A percentile compares a stretch with the other conserved stretches of the same genome.
Evolutionary conservation across 2,888 invertebrate genomes (phyloP).

Genomic region (Euproctis similis): DNA sequence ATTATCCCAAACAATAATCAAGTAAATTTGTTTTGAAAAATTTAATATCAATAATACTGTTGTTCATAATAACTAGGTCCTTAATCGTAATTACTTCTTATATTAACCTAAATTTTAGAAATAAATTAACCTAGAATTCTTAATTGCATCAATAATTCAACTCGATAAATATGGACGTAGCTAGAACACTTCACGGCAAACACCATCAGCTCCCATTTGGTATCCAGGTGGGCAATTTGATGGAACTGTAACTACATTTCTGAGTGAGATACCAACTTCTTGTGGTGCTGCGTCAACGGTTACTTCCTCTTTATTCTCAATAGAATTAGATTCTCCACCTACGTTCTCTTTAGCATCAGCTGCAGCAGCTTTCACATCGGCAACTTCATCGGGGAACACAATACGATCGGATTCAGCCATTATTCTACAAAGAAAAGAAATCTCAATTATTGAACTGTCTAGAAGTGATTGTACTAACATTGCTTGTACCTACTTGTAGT

Average conservation of each 20-base stretch:
- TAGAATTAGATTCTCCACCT: conserved; percentile 35
- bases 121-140: conserved; percentile 1
- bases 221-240: conserved; percentile 38
- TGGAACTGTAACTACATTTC: conserved; percentile 49
- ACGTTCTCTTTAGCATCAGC: conserved; percentile 17
- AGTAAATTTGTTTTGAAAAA: too few species aligned
- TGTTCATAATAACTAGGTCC: too few species aligned
- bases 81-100: conserved; percentile 6
- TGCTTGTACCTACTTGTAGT: too few species aligned
- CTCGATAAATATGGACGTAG: conserved; percentile 6
- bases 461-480: too few species aligned
- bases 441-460: too few species aligned
- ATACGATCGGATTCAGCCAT: conserved; percentile 53
- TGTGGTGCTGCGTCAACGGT: conserved; percentile 9
- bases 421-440: conserved; percentile 18
- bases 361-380: conserved; percentile 32
- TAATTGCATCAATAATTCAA: background rate
- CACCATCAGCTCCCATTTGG: conserved; percentile 37
- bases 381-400: conserved; percentile 52
- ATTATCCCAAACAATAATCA: too few species aligned
- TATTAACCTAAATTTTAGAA: conserved; percentile 7
- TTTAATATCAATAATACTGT: conserved; percentile 36
- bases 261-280: conserved; percentile 12
- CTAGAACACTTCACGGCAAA: conserved; percentile 39
- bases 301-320: conserved; percentile 24